Evolutionary conservation across 2,113 vertebrate species (phyloP).

Genomic region (Tachysurus fulvidraco): DNA sequence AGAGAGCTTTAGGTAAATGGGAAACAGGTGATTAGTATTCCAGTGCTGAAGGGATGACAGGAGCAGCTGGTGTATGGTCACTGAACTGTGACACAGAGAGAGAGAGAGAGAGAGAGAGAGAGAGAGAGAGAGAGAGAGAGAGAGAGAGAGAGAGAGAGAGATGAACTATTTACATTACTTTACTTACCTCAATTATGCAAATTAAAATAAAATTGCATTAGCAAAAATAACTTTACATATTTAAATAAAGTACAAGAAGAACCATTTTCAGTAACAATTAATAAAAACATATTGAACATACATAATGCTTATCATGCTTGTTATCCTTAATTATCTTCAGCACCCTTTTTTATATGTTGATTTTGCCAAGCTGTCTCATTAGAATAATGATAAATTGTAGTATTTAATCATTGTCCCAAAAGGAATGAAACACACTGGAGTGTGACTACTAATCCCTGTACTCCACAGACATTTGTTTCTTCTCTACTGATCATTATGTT

Average conservation of each 20-base stretch:
- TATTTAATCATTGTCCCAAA: slow-evolving; percentile 22
- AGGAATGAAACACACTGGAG: slow-evolving; percentile 4
- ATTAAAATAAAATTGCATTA: slow-evolving; percentile 61
- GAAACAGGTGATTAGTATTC: not conserved
- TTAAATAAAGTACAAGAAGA: too few species aligned
- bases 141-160: too few species aligned
- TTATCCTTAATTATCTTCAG: not conserved
- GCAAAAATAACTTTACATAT: slow-evolving; percentile 13
- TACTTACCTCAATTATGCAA: slow-evolving; percentile 31
- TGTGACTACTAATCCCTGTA: slow-evolving; percentile 33
- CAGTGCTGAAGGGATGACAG: not conserved
- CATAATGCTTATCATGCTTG: not conserved
- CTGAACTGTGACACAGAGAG: not conserved
- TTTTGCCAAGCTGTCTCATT: slow-evolving; percentile 31
- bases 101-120: not conserved
- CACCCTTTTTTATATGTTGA: slow-evolving; percentile 10
- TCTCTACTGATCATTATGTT: not conserved
- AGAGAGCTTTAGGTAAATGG: not conserved
- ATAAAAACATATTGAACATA: slow-evolving; percentile 36
- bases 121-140: not conserved
- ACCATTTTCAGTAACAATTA: slow-evolving; percentile 49
- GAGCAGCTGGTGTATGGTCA: not conserved
- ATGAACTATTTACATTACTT: not conserved
- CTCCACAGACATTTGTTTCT: slow-evolving; percentile 10
- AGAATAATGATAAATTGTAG: slow-evolving; percentile 36